A percentile compares a stretch with the other conserved stretches of the same genome.
These are phyloP conservation scores for Drosophila pseudotakahashii DNA, from an alignment of 2,888 invertebrate genomes.

Conservation along the genomic window DNA sequence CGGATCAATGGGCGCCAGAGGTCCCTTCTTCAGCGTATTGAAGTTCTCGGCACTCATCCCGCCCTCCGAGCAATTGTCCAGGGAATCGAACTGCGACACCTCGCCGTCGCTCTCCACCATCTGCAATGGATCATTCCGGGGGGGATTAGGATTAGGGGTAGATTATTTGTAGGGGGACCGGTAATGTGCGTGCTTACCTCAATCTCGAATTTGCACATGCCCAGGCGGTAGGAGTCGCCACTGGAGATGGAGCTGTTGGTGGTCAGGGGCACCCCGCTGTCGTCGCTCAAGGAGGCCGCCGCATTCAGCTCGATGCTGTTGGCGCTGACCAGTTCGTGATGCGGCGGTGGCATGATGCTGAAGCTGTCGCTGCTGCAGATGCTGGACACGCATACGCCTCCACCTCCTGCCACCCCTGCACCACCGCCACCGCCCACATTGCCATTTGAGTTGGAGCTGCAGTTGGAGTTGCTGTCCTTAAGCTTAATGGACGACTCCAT, in stretches of 20 bases:
- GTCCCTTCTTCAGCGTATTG: conserved; percentile 92
- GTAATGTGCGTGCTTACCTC: conserved; percentile 77
- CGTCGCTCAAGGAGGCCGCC: conserved; percentile 84
- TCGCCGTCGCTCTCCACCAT: conserved; percentile 93
- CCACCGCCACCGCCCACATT: conserved; percentile 27
- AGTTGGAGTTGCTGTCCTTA: conserved; percentile 67
- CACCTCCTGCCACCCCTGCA: conserved; percentile 2
- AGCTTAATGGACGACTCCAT: conserved; percentile 79
- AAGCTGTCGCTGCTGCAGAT: conserved; percentile 82
- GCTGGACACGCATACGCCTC: conserved; percentile 37
- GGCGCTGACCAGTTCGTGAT: conserved; percentile 82
- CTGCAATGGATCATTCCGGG: too few species aligned
- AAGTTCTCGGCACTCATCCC: conserved; percentile 92
- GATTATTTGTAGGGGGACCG: too few species aligned
- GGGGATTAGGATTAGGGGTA: neutral
- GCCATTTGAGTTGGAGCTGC: conserved; percentile 40
- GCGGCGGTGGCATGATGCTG: conserved; percentile 79
- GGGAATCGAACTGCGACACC: conserved; percentile 91
- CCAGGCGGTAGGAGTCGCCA: conserved; percentile 83
- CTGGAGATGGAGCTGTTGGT: conserved; percentile 84
- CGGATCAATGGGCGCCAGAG: conserved; percentile 90
- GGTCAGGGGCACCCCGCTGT: conserved; percentile 84
- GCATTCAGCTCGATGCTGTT: conserved; percentile 84
- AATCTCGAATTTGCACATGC: conserved; percentile 84
- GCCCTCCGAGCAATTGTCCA: conserved; percentile 90